Base-by-base conservation (phyloP, 1,140 invertebrate genomes). In the Bombus breviceps region DNA sequence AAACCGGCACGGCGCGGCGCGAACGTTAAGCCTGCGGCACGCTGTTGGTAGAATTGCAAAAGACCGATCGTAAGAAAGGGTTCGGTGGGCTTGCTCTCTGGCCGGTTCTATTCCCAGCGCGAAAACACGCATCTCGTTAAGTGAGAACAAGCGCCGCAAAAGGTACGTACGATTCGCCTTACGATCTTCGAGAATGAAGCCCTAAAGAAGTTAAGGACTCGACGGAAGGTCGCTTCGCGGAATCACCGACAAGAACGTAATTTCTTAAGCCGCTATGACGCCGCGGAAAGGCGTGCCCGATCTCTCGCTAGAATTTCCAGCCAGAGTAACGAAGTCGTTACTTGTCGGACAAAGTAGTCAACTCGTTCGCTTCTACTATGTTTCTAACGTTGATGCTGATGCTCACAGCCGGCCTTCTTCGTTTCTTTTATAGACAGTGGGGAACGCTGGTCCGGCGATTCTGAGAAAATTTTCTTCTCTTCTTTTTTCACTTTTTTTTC, bases 81-180 rank as follows among this genome's bases (percentile, higher is more conserved):
- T 71, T 83, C 59, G 69, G 66, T 43, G 71, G 4, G 12, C 5
- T 22, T 53, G 25, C 6, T 53, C 47, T 53, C 18, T 81, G 66
- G 82, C 83, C 34, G 87, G 81, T 79, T 91, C 88, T 90, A 89
- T 91, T 81, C 83, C 72, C 89, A 85, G 73, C 81, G 87, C 86
- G 89, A 90, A 84, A 92, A 92, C 91, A 92, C 91, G 91, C 91
- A 90, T 91, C 89, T 92, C 90, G 91, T 92, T 92, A 92, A 92
- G 86, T 84, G 85, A 80, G 86, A 91, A 92, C 91, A 92, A 91
- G 83, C 91, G 83, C 85, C 74, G 85, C 86, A 72, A 90, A 90
- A 90, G 88, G 89, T 81, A 88, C 81, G 86, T 72, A 73, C 64
- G 83, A 86, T 86, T 80, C 86, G 77, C 71, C 86, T 88, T 90